Evolutionary conservation across 2,888 invertebrate species (phyloP).

Genomic region (Heliconius aoede): DNA sequence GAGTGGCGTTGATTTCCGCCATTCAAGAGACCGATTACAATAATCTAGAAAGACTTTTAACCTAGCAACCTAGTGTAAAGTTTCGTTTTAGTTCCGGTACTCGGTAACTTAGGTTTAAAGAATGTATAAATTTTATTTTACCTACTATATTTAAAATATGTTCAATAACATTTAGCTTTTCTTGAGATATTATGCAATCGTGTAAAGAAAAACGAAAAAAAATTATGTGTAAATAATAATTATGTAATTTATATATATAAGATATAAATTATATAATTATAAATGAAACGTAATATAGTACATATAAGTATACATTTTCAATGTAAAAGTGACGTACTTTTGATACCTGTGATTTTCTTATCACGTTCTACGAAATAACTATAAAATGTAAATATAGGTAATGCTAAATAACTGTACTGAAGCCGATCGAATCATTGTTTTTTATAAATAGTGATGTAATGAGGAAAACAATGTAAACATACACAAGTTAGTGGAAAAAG

Average conservation of each 20-base stretch:
- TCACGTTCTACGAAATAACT: constrained; percentile 21
- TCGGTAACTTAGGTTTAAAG: not conserved
- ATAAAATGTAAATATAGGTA: constrained; percentile 16
- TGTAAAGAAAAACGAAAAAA: not conserved
- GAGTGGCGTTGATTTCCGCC: too few species aligned
- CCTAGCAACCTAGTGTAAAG: too few species aligned
- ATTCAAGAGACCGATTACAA: too few species aligned
- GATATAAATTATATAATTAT: too few species aligned
- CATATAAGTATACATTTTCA: too few species aligned
- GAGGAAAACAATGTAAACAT: constrained; percentile 55
- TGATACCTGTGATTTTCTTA: not conserved
- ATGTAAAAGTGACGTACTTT: too few species aligned
- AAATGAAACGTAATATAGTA: too few species aligned
- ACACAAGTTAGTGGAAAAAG: constrained; percentile 39
- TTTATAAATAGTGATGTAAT: constrained; percentile 56
- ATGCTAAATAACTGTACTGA: constrained; percentile 25
- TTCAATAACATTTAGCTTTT: too few species aligned
- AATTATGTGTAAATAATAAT: not conserved
- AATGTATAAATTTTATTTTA: too few species aligned
- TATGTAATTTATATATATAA: not conserved
- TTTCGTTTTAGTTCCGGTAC: not conserved
- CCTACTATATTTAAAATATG: too few species aligned
- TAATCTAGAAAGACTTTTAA: too few species aligned
- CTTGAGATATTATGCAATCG: not conserved
- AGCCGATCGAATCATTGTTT: constrained; percentile 52